phyloP scores from a whole-genome alignment of 2,888 invertebrate genomes.

The Chaetogeoica ovagalla region DNA sequence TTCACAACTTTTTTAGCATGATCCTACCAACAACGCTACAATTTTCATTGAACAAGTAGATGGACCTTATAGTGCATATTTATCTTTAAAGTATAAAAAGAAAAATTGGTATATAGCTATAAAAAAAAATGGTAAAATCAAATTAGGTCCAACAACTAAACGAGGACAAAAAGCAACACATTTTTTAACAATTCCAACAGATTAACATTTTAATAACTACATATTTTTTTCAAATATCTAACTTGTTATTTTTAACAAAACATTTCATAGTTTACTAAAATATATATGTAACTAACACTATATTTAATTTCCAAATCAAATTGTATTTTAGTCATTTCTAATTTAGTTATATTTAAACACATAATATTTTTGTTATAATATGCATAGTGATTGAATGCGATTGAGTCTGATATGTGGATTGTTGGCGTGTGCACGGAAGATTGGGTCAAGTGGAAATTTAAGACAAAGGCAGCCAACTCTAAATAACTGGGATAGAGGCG shows the following conservation, averaged over 20 bases:
- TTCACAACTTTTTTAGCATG: constrained; percentile 58
- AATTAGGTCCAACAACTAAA: constrained; percentile 64
- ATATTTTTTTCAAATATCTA: neutral
- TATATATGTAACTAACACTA: neutral
- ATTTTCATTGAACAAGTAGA: constrained; percentile 65
- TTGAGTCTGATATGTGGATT: no score
- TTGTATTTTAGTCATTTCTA: neutral
- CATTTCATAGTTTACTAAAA: neutral
- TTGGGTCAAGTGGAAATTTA: no score
- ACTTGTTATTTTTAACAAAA: neutral
- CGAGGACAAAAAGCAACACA: constrained; percentile 66
- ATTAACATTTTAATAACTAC: neutral
- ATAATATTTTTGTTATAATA: neutral
- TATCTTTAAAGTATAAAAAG: constrained; percentile 64
- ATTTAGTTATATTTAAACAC: neutral
- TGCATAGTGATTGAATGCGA: no score
- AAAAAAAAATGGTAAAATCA: constrained; percentile 66
- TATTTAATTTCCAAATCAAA: neutral
- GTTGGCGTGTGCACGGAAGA: no score
- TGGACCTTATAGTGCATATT: constrained; percentile 65
- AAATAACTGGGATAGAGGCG: no score
- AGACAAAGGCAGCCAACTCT: no score
- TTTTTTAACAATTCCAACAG: constrained; percentile 61
- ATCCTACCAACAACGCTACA: constrained; percentile 62
- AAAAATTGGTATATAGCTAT: constrained; percentile 67